Percentiles rank a stretch among this genome's conserved stretches.
Conservation (phyloP, 2,888 invertebrate genomes). For the Sycophila texana region DNA sequence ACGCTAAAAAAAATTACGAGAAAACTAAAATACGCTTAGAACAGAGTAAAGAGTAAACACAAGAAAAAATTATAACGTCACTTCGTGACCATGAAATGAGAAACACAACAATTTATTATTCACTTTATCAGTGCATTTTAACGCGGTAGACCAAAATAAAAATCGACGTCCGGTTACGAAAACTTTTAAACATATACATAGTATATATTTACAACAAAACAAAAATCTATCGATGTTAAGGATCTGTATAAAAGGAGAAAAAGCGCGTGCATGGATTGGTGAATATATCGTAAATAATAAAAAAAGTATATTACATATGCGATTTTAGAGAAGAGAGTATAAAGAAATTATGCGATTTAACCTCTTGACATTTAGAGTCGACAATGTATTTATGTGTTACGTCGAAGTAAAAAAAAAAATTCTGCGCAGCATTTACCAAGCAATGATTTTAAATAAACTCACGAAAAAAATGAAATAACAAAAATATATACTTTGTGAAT, state of each 20-base stretch:
- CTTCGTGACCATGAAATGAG: conserved; percentile 10
- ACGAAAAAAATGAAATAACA: not conserved
- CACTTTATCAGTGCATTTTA: conserved; percentile 24
- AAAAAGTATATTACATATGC: conserved; percentile 38
- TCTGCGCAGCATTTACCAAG: conserved; percentile 16
- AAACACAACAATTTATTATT: conserved; percentile 33
- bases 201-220: conserved; percentile 54
- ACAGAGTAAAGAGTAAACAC: not conserved
- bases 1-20: conserved; percentile 18
- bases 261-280: conserved; percentile 16
- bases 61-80: not conserved
- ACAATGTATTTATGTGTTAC: conserved; percentile 39
- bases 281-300: conserved; percentile 38
- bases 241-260: conserved; percentile 31
- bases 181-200: conserved; percentile 50
- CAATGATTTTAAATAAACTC: conserved; percentile 11
- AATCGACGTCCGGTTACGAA: conserved; percentile 43
- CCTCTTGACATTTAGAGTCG: conserved; percentile 44
- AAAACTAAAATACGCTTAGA: conserved; percentile 18
- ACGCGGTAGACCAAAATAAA: conserved; percentile 41
- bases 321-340: conserved; percentile 49
- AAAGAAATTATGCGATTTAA: conserved; percentile 47
- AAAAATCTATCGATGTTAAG: conserved; percentile 55
- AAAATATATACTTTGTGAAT: not conserved
- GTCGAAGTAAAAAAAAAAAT: conserved; percentile 1